Conservation (phyloP, 2,888 invertebrate genomes). For the Synanthedon tipuliformis region DNA sequence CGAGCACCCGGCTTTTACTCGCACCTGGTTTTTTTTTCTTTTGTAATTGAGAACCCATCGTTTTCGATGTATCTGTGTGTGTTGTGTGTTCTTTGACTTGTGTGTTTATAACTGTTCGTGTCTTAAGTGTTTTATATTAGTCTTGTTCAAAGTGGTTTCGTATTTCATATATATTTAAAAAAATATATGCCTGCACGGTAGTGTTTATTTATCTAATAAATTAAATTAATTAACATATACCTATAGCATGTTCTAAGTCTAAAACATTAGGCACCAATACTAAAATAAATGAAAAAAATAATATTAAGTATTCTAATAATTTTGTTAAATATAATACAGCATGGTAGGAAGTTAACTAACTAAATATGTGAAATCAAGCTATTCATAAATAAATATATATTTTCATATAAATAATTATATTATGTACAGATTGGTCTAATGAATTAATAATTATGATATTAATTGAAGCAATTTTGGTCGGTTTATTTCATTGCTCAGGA, state of each 20-base stretch:
- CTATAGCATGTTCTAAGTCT: too few species aligned
- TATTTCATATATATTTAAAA: background rate
- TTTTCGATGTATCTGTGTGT: slow-evolving; percentile 30
- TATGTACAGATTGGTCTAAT: too few species aligned
- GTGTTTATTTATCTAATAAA: slow-evolving; percentile 7
- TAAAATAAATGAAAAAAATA: slow-evolving; percentile 6
- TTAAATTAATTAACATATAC: slow-evolving; percentile 1
- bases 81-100: slow-evolving; percentile 9
- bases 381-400: too few species aligned
- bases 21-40: slow-evolving; percentile 39
- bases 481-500: background rate
- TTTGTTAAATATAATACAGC: too few species aligned
- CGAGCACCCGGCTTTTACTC: slow-evolving; percentile 56
- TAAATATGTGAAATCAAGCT: too few species aligned
- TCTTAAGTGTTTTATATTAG: background rate
- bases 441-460: background rate
- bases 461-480: background rate
- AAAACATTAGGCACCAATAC: slow-evolving; percentile 3
- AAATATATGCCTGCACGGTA: slow-evolving; percentile 6
- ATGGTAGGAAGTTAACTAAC: too few species aligned
- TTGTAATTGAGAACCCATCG: slow-evolving; percentile 31
- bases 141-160: background rate
- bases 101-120: background rate
- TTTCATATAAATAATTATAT: too few species aligned
- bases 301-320: slow-evolving; percentile 19